Evolutionary conservation across 2,888 invertebrate genomes (phyloP), one percentile per base, ranked within the genome.

Genomic region (Tromatobia lineatoria): DNA sequence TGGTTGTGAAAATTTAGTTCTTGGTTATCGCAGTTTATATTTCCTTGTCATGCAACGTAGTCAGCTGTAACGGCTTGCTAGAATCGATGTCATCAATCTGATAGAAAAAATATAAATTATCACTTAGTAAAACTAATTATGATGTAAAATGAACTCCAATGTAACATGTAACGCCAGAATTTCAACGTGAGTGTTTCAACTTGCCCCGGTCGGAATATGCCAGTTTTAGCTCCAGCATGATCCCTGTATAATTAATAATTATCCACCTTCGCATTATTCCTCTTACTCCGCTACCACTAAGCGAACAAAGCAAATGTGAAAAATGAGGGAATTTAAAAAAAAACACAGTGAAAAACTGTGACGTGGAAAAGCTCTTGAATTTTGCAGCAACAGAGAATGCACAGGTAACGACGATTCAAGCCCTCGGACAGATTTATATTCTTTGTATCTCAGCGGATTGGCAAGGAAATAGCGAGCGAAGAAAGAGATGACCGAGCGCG

Each of bases 381-480:
- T 80, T 69, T 69, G 15, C 25, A 69, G 69, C 25, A 67, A 61
- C 42, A 29, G 29, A 54, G 50, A 74, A 61, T 69, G 80, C 25
- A 52, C 29, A 20, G 7, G 23, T 20, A 47, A 50, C 29, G 64
- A 20, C 45, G 54, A 64, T 61, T 52, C 45, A 20, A 81, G 61
- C 54, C 15, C 52, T 52, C 15, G 61, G 29, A 47, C 13, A 66
- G 75, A 83, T 80, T 80, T 76, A 80, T 83, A 50, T 66, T 42
- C 70, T 59, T 71, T 34, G 59, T 71, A 29, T 50, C 38, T 66
- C 13, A 78, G 29, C 52, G 69, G 52, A 70, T 57, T 50, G 42
- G 23, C 74, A 80, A 45, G 52, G 38, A 67, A 67, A 67, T 67
- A 25, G 47, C 67, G 6, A 47, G 67, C 25, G 67, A 47, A 25